Conservation (phyloP, 2,113 vertebrate genomes). For the Anser brachyrhynchus region DNA sequence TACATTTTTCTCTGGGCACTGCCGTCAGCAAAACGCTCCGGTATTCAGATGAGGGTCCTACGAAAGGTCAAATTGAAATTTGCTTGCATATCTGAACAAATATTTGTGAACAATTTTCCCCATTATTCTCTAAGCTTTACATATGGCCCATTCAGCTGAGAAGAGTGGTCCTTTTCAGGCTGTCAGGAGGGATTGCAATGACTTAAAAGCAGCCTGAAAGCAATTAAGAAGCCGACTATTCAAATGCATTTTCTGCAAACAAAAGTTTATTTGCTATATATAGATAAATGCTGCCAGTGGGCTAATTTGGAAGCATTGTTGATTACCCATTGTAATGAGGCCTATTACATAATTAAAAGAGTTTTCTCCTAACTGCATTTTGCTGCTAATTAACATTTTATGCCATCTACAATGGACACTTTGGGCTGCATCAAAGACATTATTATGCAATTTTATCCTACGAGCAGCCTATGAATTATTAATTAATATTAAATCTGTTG, state of each 20-base stretch:
- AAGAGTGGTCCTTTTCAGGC: neutral
- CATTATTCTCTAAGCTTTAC: neutral
- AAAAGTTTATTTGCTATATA: constrained; percentile 73
- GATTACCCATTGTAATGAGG: constrained; percentile 81
- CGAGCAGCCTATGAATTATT: constrained; percentile 78
- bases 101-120: constrained; percentile 41
- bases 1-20: neutral
- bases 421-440: constrained; percentile 70
- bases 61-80: constrained; percentile 25
- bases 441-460: constrained; percentile 78
- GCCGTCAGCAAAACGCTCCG: neutral
- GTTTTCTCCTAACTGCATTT: constrained; percentile 75
- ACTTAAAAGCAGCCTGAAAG: neutral
- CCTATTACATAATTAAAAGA: constrained; percentile 82
- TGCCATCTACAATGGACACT: constrained; percentile 75
- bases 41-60: constrained; percentile 27
- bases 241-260: constrained; percentile 65
- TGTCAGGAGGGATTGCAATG: neutral
- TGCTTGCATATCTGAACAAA: constrained; percentile 40
- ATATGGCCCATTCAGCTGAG: neutral
- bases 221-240: constrained; percentile 59
- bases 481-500: constrained; percentile 81
- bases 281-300: constrained; percentile 70
- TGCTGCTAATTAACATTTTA: constrained; percentile 79
- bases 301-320: constrained; percentile 75